Base-by-base conservation (phyloP, 2,888 invertebrate species). In the Caenorhabditis sp. region DNA sequence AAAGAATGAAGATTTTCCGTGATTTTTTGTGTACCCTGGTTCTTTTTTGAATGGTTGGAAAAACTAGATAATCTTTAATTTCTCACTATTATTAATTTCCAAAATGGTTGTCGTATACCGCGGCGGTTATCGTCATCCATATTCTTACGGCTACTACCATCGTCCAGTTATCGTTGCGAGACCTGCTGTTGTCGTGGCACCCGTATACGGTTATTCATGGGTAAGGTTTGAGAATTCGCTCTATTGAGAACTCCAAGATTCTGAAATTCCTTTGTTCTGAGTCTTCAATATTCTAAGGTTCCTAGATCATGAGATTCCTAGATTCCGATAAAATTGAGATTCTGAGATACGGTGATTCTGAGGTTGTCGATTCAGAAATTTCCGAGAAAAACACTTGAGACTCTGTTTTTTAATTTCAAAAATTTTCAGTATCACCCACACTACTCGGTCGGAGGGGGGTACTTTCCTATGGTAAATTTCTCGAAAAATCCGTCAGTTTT, bases 361-460 rank as follows among this genome's bases (percentile, higher is more conserved):
- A n/a, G n/a, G n/a, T n/a, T n/a, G n/a, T n/a, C n/a, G n/a, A n/a
- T n/a, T n/a, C n/a, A n/a, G n/a, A n/a, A n/a, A n/a, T n/a, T n/a
- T n/a, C n/a, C n/a, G n/a, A n/a, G n/a, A n/a, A n/a, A n/a, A n/a
- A n/a, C n/a, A n/a, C n/a, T n/a, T n/a, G n/a, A n/a, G n/a, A n/a
- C n/a, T n/a, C n/a, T n/a, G n/a, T n/a, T n/a, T n/a, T n/a, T n/a
- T n/a, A n/a, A n/a, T n/a, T n/a, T n/a, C n/a, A n/a, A n/a, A n/a
- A n/a, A n/a, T 28, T 61, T 74, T 41, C 38, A 74, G 76, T 76
- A 76, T 16, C 76, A 76, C 59, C 76, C 76, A 12, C 51, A 68
- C 38, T 49, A 76, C 35, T 14, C 47, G 7, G 44, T 59, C 14
- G 76, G 76, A 12, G 76, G 76, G 14, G 22, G n/a, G n/a, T n/a